Base-by-base conservation (phyloP, 2,113 vertebrate species). In the Heliornis fulica region DNA sequence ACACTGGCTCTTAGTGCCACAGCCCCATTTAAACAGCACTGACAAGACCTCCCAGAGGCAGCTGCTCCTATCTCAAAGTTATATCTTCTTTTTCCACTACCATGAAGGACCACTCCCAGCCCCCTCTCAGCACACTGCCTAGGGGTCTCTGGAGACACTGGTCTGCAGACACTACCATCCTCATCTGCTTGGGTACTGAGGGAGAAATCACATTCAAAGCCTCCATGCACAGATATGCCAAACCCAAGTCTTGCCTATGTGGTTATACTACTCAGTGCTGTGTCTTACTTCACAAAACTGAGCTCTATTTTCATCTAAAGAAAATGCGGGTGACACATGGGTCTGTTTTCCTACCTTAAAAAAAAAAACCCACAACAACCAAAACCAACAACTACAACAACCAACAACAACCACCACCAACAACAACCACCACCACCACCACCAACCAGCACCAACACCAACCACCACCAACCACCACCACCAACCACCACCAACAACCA, bases 161-260 rank as follows among this genome's bases (percentile, higher is more conserved):
- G 32, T 7, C 34, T 13, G 16, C 0, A 8, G 40, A 26, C 22
- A 51, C 56, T 0, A 50, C 7, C 21, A 65, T 13, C 50, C 31
- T 46, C 54, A 53, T 32, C 46, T 66, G 29, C 64, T 45, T 53
- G 21, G 26, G 28, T 36, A 29, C 31, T 4, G 29, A 72, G 13
- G 11, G 31, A 87, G 31, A 87, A 87, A 54, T 23, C 16, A 38
- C 0, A 0, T 5, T 12, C 61, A 61, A 36, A 56, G 23, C 25
- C 46, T 46, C 21, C 22, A 5, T 1, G 9, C 34, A 40, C n/a
- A 61, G 48, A 3, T 34, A 29, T 75, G 51, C 34, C 38, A 89
- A 50, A 77, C 3, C 3, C 46, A 46, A 77, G 28, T 20, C 54
- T 66, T 61, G 15, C 12, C n/a, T 28, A 17, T 34, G 10, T 1